Base-by-base conservation (phyloP, 2,888 invertebrate species). In the Drosophila barbarae region DNA sequence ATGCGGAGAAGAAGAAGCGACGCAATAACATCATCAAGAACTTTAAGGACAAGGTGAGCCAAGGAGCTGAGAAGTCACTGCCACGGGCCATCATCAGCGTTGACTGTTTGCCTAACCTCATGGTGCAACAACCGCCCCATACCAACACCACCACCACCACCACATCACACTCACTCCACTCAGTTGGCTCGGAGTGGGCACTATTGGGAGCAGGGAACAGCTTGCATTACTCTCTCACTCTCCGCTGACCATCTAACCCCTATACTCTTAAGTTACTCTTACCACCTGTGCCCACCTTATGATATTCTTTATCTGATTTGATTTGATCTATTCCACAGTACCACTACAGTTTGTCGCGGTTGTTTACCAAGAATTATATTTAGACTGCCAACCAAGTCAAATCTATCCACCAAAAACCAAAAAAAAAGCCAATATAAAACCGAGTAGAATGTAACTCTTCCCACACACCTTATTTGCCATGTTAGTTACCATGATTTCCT, bases 11-110 rank as follows among this genome's bases (percentile, higher is more conserved):
- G 89, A 91, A 84, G 90, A 92, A 88, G 88, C 87, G 87, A 21
- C 87, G 88, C 50, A 88, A 90, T 58, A 95, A 95, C 89, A 96
- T 97, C 81, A 95, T 96, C 87, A 95, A 95, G 89, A 95, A 93
- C 85, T 94, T 98, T 12, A 96, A 95, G 89, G 95, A 95, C 87
- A 96, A 95, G 94, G 96, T 96, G 89, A 87, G 84, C 54, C 26
- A 38, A 10, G 32, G 23, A 32, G 44, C 21, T 42, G 7, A 9
- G 8, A 47, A 21, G 18, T 32, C 18, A n/a, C 55, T 38, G 44
- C 13, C 28, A 30, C 3, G 23, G 38, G 42, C 26, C 42, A 10
- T 18, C 61, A 44, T 18, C 58, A 44, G 47, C 47, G 38, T 44
- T 38, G 49, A 51, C 44, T 32, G 36, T 63, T 34, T 15, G n/a